Conservation (phyloP, 2,113 vertebrate species). For the Pelecanus crispus region DNA sequence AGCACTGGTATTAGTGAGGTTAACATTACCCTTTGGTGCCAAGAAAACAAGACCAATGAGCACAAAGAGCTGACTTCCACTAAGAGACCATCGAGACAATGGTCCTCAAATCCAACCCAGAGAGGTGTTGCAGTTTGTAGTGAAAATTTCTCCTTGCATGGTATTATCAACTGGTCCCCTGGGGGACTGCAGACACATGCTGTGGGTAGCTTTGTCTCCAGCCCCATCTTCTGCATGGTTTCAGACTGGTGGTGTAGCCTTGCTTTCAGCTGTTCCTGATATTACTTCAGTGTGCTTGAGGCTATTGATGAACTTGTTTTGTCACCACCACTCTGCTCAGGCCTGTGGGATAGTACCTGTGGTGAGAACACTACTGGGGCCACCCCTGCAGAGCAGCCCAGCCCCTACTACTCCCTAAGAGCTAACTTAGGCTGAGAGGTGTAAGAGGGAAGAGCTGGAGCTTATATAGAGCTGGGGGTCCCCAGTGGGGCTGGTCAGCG, state of each 20-base stretch:
- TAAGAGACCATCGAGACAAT: not conserved
- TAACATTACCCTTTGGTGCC: not conserved
- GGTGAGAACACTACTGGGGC: rapidly evolving
- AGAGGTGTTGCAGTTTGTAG: not conserved
- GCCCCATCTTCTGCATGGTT: rapidly evolving
- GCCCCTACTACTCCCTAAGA: rapidly evolving
- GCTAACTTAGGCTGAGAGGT: rapidly evolving
- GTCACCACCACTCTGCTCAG: rapidly evolving
- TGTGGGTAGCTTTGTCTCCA: not conserved
- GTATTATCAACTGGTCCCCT: not conserved
- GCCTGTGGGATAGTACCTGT: rapidly evolving
- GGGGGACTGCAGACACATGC: rapidly evolving
- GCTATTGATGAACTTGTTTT: rapidly evolving
- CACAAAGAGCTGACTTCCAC: not conserved
- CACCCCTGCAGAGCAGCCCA: not conserved
- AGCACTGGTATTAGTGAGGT: not conserved
- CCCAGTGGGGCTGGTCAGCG: not conserved
- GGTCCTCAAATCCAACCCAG: not conserved
- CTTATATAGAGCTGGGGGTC: not conserved
- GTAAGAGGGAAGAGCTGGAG: rapidly evolving
- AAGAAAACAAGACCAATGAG: not conserved
- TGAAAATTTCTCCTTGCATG: conserved; percentile 51
- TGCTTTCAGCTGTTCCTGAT: rapidly evolving
- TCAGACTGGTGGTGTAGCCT: rapidly evolving
- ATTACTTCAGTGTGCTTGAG: rapidly evolving